Evolutionary conservation across 2,888 invertebrate species (phyloP).

Genomic region (Unio delphinus): DNA sequence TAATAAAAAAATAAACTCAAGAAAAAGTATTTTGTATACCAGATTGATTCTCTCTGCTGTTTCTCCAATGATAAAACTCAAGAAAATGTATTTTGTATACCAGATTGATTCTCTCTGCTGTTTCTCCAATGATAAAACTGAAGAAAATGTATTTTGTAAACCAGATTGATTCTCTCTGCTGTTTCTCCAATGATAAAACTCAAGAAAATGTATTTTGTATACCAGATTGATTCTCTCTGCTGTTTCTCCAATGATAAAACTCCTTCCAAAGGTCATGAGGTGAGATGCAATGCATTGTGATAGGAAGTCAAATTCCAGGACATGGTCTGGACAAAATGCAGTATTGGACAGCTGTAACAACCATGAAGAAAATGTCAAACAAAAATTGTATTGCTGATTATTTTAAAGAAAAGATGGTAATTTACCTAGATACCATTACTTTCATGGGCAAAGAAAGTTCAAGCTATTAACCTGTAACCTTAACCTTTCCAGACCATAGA

Average conservation of each 20-base stretch:
- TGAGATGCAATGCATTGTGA: slow-evolving; percentile 59
- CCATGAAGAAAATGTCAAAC: not conserved
- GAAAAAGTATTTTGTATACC: slow-evolving; percentile 25
- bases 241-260: slow-evolving; percentile 55
- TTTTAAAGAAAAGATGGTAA: not conserved
- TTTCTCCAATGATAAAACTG: slow-evolving; percentile 56
- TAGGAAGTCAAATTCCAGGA: slow-evolving; percentile 57
- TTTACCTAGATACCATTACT: not conserved
- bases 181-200: slow-evolving; percentile 49
- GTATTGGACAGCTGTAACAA: slow-evolving; percentile 58
- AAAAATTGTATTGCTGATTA: not conserved
- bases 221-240: slow-evolving; percentile 61
- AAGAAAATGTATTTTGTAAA: slow-evolving; percentile 13
- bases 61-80: slow-evolving; percentile 55
- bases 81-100: slow-evolving; percentile 23
- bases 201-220: not conserved
- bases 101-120: slow-evolving; percentile 56
- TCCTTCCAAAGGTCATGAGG: slow-evolving; percentile 62
- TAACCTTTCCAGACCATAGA: too few relatives aligned
- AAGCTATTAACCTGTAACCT: not conserved
- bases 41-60: slow-evolving; percentile 57
- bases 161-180: slow-evolving; percentile 58
- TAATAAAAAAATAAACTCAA: not conserved
- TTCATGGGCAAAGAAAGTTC: not conserved
- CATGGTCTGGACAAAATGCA: slow-evolving; percentile 56